These are phyloP conservation scores for Zaprionus ornatus DNA, from an alignment of 1,140 invertebrate species.

Conservation along the genomic window DNA sequence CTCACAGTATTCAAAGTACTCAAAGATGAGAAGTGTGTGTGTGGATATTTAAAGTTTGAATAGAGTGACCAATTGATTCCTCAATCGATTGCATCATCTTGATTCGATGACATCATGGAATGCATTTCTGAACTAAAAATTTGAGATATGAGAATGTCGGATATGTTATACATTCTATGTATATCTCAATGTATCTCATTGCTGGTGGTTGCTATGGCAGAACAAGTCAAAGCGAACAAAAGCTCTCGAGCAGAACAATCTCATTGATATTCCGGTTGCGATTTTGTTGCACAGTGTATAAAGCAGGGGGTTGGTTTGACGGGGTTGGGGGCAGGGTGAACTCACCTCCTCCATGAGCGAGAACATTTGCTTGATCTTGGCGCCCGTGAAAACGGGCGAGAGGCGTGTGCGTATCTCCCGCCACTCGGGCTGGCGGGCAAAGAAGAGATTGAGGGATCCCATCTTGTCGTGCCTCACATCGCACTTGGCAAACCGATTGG, in stretches of 20 bases:
- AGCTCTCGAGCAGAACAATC: background rate
- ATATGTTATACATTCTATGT: background rate
- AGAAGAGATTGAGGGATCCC: constrained; percentile 77
- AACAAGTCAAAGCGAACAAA: background rate
- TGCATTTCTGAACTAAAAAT: background rate
- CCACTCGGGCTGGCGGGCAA: constrained; percentile 84
- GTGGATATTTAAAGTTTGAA: background rate
- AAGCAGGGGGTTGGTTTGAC: background rate
- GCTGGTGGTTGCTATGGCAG: background rate
- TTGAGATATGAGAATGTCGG: background rate
- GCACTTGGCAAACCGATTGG: constrained; percentile 74
- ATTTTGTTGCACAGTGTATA: constrained; percentile 30
- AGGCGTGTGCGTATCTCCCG: constrained; percentile 85
- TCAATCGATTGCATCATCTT: background rate
- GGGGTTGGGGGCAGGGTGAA: background rate
- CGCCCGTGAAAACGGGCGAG: constrained; percentile 85
- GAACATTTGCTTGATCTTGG: constrained; percentile 86
- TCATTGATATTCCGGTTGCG: constrained; percentile 4
- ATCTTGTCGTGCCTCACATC: constrained; percentile 68
- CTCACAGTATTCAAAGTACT: background rate
- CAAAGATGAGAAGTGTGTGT: background rate
- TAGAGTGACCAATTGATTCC: background rate
- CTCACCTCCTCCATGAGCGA: constrained; percentile 84
- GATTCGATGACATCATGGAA: background rate
- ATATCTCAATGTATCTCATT: background rate